These are phyloP conservation scores for Liasis olivaceus DNA, from an alignment of 2,797 vertebrate species.

Conservation along the genomic window DNA sequence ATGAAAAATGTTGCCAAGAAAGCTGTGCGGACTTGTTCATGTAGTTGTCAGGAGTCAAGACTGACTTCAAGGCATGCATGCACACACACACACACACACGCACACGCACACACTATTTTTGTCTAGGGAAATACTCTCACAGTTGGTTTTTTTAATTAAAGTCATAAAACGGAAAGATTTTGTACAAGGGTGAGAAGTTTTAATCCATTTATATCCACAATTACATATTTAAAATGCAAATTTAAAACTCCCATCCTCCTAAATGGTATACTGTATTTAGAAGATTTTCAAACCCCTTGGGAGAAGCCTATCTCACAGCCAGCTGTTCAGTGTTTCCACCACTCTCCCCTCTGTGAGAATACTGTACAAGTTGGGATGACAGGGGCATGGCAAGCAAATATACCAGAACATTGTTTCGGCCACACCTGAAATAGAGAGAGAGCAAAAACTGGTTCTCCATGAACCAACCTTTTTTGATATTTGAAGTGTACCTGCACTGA, in stretches of 20 bases:
- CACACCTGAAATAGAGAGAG: not conserved
- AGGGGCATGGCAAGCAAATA: not conserved
- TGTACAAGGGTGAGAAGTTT: not conserved
- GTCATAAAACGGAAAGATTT: conserved; percentile 2
- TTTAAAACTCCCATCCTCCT: not conserved
- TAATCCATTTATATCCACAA: conserved; percentile 9
- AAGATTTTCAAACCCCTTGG: not conserved
- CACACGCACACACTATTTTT: not conserved
- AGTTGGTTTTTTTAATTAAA: conserved; percentile 4
- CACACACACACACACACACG: not conserved
- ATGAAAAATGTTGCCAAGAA: not conserved
- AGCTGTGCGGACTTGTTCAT: not conserved
- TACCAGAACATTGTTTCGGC: not conserved
- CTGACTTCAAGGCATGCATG: not conserved
- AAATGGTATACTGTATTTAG: not conserved
- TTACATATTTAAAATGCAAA: conserved; percentile 12
- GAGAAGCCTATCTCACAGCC: not conserved
- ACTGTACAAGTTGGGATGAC: not conserved
- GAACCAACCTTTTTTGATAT: not conserved
- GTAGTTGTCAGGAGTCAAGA: not conserved
- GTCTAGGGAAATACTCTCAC: not conserved
- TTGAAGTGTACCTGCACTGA: not conserved
- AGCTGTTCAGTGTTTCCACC: not conserved
- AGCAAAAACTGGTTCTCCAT: not conserved
- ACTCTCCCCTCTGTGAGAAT: not conserved